A percentile compares a stretch with the other conserved stretches of the same genome.
Evolutionary conservation across 30 jellyfish, hydroid and myxozoan genomes (phyloP).

Genomic region (Aurelia sp.): DNA sequence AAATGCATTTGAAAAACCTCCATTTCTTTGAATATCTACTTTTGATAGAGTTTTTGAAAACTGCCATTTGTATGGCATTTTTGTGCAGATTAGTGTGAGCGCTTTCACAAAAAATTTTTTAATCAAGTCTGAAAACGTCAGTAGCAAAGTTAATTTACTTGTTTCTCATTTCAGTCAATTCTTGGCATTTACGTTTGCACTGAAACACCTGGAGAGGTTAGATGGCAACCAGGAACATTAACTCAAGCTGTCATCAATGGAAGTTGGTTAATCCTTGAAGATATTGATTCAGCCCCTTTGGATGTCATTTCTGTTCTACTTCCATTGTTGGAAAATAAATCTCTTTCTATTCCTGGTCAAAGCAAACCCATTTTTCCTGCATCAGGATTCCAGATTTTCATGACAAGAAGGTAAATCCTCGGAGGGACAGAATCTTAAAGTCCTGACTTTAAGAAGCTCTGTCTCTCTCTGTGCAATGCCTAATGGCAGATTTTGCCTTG

Average conservation of each 20-base stretch:
- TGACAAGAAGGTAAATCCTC: slow-evolving; percentile 77
- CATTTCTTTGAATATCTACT: too few species aligned
- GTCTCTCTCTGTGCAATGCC: too few species aligned
- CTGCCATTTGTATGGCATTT: too few species aligned
- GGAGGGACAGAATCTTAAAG: neutral
- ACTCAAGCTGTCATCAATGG: slow-evolving; percentile 92
- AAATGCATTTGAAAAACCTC: too few species aligned
- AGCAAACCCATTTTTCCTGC: slow-evolving; percentile 54
- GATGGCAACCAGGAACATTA: slow-evolving; percentile 95
- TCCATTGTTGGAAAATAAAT: slow-evolving; percentile 65
- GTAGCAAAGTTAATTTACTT: neutral
- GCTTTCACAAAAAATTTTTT: too few species aligned
- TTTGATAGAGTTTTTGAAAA: too few species aligned
- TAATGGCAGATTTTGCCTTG: too few species aligned
- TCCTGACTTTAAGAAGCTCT: too few species aligned
- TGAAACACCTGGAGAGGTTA: slow-evolving; percentile 89
- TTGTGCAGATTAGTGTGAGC: too few species aligned
- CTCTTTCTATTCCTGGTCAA: slow-evolving; percentile 82
- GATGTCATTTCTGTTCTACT: slow-evolving; percentile 90
- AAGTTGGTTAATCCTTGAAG: slow-evolving; percentile 93
- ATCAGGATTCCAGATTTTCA: slow-evolving; percentile 79
- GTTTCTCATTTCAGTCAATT: slow-evolving; percentile 49
- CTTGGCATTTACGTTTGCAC: slow-evolving; percentile 92
- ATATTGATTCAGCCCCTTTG: slow-evolving; percentile 88
- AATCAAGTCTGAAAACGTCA: neutral